Evolutionary conservation across 2,888 invertebrate genomes (phyloP), one percentile per base, ranked within the genome.

Genomic region (Metalampra italica): DNA sequence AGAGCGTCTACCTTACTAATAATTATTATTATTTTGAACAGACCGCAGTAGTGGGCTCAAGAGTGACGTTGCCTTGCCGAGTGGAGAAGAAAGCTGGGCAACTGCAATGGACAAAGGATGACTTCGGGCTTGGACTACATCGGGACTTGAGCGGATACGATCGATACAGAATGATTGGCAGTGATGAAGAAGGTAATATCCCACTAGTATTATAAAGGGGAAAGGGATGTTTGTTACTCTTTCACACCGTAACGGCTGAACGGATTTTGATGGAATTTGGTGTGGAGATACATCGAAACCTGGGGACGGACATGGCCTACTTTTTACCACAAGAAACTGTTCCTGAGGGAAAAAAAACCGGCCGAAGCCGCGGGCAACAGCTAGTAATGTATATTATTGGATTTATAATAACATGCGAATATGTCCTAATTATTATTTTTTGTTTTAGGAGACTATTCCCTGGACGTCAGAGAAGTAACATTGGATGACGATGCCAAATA

Each of bases 21-120:
- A 22, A 5, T 22, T 22, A 22, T 22, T 22, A 22, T 22, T 22
- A 22, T 37, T 9, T 14, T 9, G 52, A 49, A 43, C 92, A 96
- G 89, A 96, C 96, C 30, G 97, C 97, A 5, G 95, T 96, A 45
- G 94, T 96, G 43, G 97, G 97, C 11, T 95, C 95, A 46, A 92
- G 95, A 51, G 96, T 97, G 39, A 96, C 97, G 9, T 88, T 98
- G 50, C 97, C 97, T 4, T 98, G 98, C 80, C 91, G 96, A 38
- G 96, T 98, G 22, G 94, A 96, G 75, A 93, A 95, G 72, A 96
- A 97, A 78, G 92, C 92, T 41, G 98, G 98, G 0, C 93, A 94
- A 47, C 91, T 98, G 47, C 98, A 98, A 80, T 99, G 99, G 99
- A 98, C 98, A 50, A 96, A 97, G 73, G 97, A 98, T 71, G 98